Evolutionary conservation across 1,140 invertebrate genomes (phyloP).

Genomic region (Psix sp.): DNA sequence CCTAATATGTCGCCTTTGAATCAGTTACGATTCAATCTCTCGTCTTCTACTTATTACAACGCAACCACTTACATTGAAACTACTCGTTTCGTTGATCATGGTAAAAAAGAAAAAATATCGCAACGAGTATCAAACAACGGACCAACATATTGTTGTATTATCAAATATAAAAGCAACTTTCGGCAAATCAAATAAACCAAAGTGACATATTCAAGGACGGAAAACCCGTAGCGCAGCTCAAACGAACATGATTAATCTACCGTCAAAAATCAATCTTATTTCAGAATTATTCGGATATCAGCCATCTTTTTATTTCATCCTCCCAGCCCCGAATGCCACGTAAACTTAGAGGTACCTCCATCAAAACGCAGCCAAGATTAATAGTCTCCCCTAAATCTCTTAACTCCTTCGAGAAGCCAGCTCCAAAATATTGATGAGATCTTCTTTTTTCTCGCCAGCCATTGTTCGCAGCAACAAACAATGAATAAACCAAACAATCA

Average conservation of each 20-base stretch:
- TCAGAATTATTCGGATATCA: not conserved
- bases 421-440: constrained; percentile 11
- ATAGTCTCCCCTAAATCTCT: constrained; percentile 19
- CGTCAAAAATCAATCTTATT: not conserved
- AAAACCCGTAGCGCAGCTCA: too few relatives aligned
- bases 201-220: too few relatives aligned
- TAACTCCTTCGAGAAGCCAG: constrained; percentile 11
- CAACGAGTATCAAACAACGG: too few relatives aligned
- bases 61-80: constrained; percentile 27
- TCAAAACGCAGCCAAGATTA: constrained; percentile 24
- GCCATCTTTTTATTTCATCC: not conserved
- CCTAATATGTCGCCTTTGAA: constrained; percentile 68
- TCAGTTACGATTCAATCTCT: constrained; percentile 65
- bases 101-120: not conserved
- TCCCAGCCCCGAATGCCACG: not conserved
- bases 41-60: constrained; percentile 60
- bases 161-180: too few relatives aligned
- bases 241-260: too few relatives aligned
- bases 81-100: constrained; percentile 21
- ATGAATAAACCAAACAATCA: constrained; percentile 21
- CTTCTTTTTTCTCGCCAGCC: not conserved
- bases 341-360: constrained; percentile 4
- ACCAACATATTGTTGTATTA: too few relatives aligned
- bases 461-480: constrained; percentile 6
- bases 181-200: too few relatives aligned